Conservation (phyloP, 2,797 vertebrate species). For the Epinephelus coioides region DNA sequence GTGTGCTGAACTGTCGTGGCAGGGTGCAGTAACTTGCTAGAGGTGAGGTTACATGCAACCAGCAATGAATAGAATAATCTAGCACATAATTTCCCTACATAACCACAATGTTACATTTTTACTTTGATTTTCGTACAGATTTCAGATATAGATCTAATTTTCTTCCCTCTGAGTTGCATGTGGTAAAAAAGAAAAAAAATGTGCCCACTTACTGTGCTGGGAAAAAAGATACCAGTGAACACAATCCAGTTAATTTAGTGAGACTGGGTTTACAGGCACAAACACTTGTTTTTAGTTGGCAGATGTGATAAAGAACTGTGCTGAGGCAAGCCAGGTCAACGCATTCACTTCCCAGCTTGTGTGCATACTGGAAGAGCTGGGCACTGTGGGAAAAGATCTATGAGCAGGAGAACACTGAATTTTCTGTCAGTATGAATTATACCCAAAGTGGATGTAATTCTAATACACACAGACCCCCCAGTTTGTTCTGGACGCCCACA, state of each 20-base stretch:
- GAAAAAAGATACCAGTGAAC: not conserved
- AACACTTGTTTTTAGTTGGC: constrained; percentile 11
- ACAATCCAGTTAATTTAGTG: not conserved
- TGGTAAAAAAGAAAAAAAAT: not conserved
- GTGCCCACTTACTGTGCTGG: not conserved
- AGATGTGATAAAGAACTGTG: constrained; percentile 1
- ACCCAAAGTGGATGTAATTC: constrained; percentile 18
- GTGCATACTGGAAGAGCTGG: not conserved
- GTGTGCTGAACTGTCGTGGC: no score
- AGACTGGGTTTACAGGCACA: not conserved
- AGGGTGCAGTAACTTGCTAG: no score
- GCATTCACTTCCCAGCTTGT: constrained; percentile 7
- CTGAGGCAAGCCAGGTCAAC: constrained; percentile 7
- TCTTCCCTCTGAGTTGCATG: not conserved
- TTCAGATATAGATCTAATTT: no score
- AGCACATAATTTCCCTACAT: no score
- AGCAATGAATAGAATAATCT: no score
- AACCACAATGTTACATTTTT: no score
- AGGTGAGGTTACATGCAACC: no score
- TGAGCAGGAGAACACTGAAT: not conserved
- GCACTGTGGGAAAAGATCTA: not conserved
- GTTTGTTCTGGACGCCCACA: constrained; percentile 1
- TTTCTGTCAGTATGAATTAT: constrained; percentile 43
- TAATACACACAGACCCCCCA: not conserved
- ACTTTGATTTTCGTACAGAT: no score